Percentiles rank a stretch among this genome's conserved stretches.
These are phyloP conservation scores for Chionodraco myersi DNA, from an alignment of 2,113 vertebrate genomes.

Conservation along the genomic window DNA sequence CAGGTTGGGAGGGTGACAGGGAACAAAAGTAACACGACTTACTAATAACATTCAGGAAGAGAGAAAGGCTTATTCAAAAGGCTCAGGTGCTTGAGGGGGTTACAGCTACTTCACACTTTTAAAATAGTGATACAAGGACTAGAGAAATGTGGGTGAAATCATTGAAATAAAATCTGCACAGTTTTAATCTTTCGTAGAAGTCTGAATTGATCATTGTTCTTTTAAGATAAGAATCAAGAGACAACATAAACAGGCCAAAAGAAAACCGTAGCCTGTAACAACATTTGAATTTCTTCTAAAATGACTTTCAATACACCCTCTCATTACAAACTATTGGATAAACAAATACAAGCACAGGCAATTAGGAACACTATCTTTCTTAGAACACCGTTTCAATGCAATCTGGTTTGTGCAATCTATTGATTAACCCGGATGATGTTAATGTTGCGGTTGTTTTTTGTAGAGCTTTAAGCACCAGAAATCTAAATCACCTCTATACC, in stretches of 20 bases:
- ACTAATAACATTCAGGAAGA: conserved; percentile 79
- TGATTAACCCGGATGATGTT: background rate
- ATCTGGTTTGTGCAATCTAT: background rate
- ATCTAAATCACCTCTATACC: background rate
- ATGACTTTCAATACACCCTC: background rate
- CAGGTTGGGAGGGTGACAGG: conserved; percentile 78
- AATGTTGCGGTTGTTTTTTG: background rate
- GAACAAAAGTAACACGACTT: conserved; percentile 75
- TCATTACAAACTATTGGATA: background rate
- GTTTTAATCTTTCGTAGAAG: background rate
- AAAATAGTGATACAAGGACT: conserved; percentile 37
- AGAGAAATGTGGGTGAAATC: background rate
- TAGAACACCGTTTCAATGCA: background rate
- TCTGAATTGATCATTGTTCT: too few species aligned
- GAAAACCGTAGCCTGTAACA: too few species aligned
- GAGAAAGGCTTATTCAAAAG: conserved; percentile 56
- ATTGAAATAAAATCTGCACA: background rate
- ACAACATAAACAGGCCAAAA: too few species aligned
- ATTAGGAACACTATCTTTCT: background rate
- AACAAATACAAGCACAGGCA: conserved; percentile 1
- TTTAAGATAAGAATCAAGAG: too few species aligned
- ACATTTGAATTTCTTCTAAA: too few species aligned
- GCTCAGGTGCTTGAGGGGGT: conserved; percentile 52
- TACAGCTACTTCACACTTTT: conserved; percentile 54
- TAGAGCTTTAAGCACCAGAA: background rate